Percentiles rank a stretch among this genome's conserved stretches.
Conservation (phyloP, 2,888 invertebrate species). For the Calameuta filiformis region DNA sequence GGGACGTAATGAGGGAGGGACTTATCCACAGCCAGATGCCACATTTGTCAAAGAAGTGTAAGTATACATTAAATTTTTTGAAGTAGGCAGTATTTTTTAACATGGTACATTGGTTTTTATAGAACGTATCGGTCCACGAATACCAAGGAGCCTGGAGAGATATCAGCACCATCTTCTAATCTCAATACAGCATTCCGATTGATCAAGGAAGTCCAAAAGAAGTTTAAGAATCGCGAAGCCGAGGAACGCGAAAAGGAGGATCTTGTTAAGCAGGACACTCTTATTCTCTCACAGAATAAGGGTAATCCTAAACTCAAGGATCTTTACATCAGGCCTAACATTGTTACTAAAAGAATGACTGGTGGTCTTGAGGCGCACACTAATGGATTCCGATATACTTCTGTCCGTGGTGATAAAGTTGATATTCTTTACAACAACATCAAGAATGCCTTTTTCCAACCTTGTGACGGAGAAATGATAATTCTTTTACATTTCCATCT, state of each 20-base stretch:
- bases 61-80: slow-evolving; percentile 61
- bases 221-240: slow-evolving; percentile 97
- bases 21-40: slow-evolving; percentile 94
- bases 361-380: slow-evolving; percentile 90
- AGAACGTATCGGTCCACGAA: slow-evolving; percentile 97
- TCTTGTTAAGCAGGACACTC: slow-evolving; percentile 97
- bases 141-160: slow-evolving; percentile 96
- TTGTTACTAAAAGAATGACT: slow-evolving; percentile 95
- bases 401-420: slow-evolving; percentile 99
- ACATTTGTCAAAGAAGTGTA: slow-evolving; percentile 98
- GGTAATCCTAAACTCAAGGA: slow-evolving; percentile 98
- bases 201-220: slow-evolving; percentile 99
- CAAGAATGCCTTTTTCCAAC: slow-evolving; percentile 99
- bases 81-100: not conserved
- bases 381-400: slow-evolving; percentile 97
- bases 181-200: slow-evolving; percentile 96
- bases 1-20: slow-evolving; percentile 91
- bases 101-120: slow-evolving; percentile 40
- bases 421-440: slow-evolving; percentile 99
- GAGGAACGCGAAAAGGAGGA: slow-evolving; percentile 99
- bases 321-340: slow-evolving; percentile 98
- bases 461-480: slow-evolving; percentile 99
- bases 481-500: slow-evolving; percentile 98
- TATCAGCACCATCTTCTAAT: slow-evolving; percentile 93
- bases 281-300: slow-evolving; percentile 93